A percentile compares a stretch with the other conserved stretches of the same genome.
Evolutionary conservation across 2,797 vertebrate genomes (phyloP).

Genomic region (Anguilla obscura): DNA sequence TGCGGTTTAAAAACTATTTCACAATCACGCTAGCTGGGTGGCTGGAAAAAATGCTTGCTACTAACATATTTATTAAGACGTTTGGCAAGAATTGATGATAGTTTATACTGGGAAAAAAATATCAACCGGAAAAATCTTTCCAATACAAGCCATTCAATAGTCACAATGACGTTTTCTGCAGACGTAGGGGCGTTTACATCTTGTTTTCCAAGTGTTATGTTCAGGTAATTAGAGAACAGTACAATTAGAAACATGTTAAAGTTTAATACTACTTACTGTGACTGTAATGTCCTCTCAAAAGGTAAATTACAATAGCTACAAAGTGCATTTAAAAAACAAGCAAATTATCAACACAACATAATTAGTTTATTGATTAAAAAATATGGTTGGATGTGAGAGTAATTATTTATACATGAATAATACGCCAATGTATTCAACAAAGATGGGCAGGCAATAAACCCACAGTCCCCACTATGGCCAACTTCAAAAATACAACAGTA

Average conservation of each 20-base stretch:
- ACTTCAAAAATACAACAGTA: neutral
- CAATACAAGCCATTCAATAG: no score
- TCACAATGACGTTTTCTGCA: no score
- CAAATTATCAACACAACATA: constrained; percentile 10
- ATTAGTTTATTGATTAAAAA: constrained; percentile 16
- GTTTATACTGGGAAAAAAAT: no score
- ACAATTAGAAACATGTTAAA: neutral
- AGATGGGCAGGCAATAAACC: neutral
- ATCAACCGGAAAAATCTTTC: no score
- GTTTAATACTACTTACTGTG: neutral
- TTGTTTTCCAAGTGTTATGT: no score
- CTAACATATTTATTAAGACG: no score
- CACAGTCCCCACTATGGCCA: neutral
- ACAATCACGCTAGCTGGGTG: no score
- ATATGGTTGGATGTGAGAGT: neutral
- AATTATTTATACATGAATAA: neutral
- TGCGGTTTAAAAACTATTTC: no score
- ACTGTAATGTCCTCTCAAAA: neutral
- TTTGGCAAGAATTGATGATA: neutral
- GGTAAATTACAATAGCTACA: neutral
- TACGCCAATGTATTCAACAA: neutral
- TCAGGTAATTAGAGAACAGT: no score
- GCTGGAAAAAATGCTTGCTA: no score
- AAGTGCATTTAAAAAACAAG: neutral
- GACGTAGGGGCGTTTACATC: no score